A percentile compares a stretch with the other conserved stretches of the same genome.
Evolutionary conservation across 64 coral and sea anemone species (phyloP).

Genomic region (Montipora sp.): DNA sequence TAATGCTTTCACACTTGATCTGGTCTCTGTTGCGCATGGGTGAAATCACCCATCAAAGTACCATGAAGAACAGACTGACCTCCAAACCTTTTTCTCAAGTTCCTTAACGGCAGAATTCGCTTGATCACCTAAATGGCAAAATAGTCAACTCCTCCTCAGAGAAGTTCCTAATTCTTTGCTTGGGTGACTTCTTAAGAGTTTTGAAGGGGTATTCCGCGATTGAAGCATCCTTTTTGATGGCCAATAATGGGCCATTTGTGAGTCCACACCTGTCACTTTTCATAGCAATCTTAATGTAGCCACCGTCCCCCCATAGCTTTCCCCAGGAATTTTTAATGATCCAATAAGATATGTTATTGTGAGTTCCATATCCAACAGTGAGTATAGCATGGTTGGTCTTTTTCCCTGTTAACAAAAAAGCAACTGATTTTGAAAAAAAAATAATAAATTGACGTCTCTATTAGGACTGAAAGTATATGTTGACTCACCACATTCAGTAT

Average conservation of each 20-base stretch:
- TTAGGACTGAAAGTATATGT: not conserved
- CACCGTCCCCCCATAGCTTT: constrained; percentile 78
- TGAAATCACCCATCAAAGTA: not conserved
- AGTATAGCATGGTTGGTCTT: constrained; percentile 77
- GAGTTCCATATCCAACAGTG: constrained; percentile 56
- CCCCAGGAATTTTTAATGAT: constrained; percentile 82
- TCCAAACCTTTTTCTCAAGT: too few species aligned
- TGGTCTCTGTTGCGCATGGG: not conserved
- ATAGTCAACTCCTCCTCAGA: constrained; percentile 36
- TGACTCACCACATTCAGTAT: constrained; percentile 71
- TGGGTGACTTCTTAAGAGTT: constrained; percentile 58
- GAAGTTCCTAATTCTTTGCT: not conserved
- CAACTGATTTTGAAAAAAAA: not conserved
- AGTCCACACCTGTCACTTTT: constrained; percentile 70
- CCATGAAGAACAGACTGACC: too few species aligned
- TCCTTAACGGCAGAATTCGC: too few species aligned
- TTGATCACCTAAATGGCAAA: constrained; percentile 4
- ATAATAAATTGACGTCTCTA: too few species aligned
- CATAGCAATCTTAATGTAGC: constrained; percentile 80
- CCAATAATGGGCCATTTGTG: constrained; percentile 68
- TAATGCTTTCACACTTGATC: not conserved
- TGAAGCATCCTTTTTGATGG: constrained; percentile 64
- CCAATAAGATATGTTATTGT: constrained; percentile 53
- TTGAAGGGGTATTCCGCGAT: constrained; percentile 62
- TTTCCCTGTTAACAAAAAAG: constrained; percentile 15